Conservation (phyloP, 2,888 invertebrate species). For the Xestobium rufovillosum region DNA sequence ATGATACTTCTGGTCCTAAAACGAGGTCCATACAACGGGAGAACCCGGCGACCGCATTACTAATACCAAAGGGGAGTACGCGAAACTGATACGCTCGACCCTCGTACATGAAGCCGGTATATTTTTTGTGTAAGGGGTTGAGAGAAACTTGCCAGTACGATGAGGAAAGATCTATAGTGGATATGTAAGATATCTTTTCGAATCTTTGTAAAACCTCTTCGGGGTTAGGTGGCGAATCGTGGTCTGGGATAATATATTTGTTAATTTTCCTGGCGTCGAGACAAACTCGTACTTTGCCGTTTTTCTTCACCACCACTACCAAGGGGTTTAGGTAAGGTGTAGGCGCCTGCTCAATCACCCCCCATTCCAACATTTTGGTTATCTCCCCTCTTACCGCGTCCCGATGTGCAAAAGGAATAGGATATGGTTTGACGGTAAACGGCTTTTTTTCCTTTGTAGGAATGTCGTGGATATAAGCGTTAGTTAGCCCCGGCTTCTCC, state of each 20-base stretch:
- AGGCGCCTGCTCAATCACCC: constrained; percentile 10
- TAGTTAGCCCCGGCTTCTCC: constrained; percentile 9
- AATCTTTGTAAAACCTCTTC: constrained; percentile 22
- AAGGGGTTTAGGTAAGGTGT: constrained; percentile 12
- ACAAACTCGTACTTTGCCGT: constrained; percentile 11
- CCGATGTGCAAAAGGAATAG: constrained; percentile 12
- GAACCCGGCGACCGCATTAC: constrained; percentile 18
- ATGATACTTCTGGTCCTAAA: constrained; percentile 16
- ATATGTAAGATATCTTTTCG: constrained; percentile 18
- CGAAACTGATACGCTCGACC: constrained; percentile 20
- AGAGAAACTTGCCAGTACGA: constrained; percentile 27
- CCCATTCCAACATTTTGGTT: constrained; percentile 4
- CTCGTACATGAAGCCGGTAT: constrained; percentile 24
- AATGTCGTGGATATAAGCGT: constrained; percentile 11
- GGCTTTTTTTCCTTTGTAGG: constrained; percentile 5
- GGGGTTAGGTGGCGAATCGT: constrained; percentile 12
- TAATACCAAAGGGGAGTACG: constrained; percentile 20
- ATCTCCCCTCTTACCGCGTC: constrained; percentile 6
- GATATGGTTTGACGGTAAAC: constrained; percentile 14
- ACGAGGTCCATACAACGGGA: constrained; percentile 17
- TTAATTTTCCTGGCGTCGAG: constrained; percentile 7
- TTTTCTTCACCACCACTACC: too few species aligned
- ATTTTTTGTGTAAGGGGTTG: constrained; percentile 17
- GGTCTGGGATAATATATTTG: constrained; percentile 6
- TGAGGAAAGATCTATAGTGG: constrained; percentile 21